Evolutionary conservation across 2,888 invertebrate genomes (phyloP).

Genomic region (Candidula unifasciata): DNA sequence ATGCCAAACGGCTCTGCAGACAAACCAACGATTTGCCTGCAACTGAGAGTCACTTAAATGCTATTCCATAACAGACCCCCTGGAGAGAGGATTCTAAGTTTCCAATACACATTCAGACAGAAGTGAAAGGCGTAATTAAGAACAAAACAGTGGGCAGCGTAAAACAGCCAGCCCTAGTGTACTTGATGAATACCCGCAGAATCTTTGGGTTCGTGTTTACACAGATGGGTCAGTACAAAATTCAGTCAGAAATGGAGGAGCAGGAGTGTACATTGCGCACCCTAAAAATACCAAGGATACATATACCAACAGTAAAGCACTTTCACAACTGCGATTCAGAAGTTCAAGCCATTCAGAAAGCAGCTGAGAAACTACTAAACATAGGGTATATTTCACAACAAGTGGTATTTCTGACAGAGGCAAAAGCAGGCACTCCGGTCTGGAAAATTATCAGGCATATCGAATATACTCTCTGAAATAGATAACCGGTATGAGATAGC

Average conservation of each 20-base stretch:
- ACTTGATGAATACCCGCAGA: conserved; percentile 16
- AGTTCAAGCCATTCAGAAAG: neutral
- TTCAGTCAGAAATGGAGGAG: neutral
- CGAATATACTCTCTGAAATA: neutral
- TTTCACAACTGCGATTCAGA: neutral
- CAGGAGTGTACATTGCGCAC: neutral
- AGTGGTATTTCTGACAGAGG: neutral
- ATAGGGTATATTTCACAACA: neutral
- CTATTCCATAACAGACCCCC: no score
- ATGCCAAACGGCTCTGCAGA: neutral
- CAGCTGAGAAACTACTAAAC: neutral
- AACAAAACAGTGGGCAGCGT: neutral
- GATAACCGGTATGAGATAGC: no score
- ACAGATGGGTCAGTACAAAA: conserved; percentile 12
- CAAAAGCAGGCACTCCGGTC: neutral
- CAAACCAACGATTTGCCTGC: no score
- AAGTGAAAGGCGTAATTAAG: neutral
- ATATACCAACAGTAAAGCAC: neutral
- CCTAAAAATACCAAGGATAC: neutral
- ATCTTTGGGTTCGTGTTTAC: neutral
- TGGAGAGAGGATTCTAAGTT: no score
- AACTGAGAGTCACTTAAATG: no score
- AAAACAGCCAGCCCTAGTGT: neutral
- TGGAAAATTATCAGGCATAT: neutral
- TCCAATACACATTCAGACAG: neutral